phyloP scores from a whole-genome alignment of 2,888 invertebrate species.

The Itoplectis maculator region DNA sequence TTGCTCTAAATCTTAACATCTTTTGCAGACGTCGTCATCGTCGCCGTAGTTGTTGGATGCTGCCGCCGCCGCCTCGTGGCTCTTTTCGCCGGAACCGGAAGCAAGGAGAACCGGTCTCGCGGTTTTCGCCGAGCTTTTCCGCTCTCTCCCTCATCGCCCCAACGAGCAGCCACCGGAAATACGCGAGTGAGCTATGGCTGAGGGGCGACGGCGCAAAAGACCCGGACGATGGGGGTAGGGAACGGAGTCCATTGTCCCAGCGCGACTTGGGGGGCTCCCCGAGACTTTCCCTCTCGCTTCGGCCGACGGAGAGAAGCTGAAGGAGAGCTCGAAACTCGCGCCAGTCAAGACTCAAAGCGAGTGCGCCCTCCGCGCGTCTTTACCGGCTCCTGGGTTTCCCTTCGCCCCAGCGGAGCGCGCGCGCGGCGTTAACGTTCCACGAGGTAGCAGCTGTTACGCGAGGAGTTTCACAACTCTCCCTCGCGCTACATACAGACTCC shows the following conservation, averaged over 20 bases:
- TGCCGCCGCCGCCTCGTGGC: slow-evolving; percentile 11
- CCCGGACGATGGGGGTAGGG: slow-evolving; percentile 17
- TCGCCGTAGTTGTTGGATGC: neutral
- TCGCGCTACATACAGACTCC: slow-evolving; percentile 26
- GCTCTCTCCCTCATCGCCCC: too few relatives aligned
- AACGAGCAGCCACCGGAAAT: slow-evolving; percentile 43
- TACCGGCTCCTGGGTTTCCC: slow-evolving; percentile 42
- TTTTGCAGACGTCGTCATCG: slow-evolving; percentile 11
- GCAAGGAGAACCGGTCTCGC: slow-evolving; percentile 50
- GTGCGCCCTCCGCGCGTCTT: slow-evolving; percentile 40
- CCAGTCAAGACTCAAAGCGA: slow-evolving; percentile 50
- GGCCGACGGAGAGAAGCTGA: slow-evolving; percentile 39
- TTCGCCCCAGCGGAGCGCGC: slow-evolving; percentile 33
- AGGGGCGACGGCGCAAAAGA: slow-evolving; percentile 45
- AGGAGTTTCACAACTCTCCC: slow-evolving; percentile 56
- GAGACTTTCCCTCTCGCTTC: too few relatives aligned
- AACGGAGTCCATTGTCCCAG: slow-evolving; percentile 59
- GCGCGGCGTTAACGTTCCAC: slow-evolving; percentile 64
- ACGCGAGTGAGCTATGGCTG: slow-evolving; percentile 29
- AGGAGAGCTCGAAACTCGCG: slow-evolving; percentile 30
- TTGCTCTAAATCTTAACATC: slow-evolving; percentile 12
- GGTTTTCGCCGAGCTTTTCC: slow-evolving; percentile 40
- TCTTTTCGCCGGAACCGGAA: slow-evolving; percentile 49
- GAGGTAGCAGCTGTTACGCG: slow-evolving; percentile 64
- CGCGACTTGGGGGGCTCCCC: slow-evolving; percentile 28